A percentile compares a stretch with the other conserved stretches of the same genome.
Evolutionary conservation across 2,113 vertebrate genomes (phyloP).

Genomic region (Bucco capensis): DNA sequence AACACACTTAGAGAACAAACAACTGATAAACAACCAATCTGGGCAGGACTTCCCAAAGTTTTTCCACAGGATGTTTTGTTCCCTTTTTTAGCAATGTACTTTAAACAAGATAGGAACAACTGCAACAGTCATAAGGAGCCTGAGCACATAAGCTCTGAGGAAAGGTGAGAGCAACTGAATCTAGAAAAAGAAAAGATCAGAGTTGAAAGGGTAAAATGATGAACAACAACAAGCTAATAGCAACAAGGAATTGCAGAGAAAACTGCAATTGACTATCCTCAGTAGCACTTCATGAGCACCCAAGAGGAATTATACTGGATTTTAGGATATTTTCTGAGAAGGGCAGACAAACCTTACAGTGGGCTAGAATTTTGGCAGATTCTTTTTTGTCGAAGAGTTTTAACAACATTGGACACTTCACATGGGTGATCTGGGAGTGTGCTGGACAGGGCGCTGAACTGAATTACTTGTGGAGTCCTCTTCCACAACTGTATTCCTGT

Average conservation of each 20-base stretch:
- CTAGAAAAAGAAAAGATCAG: not conserved
- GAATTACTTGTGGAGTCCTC: not conserved
- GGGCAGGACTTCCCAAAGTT: not conserved
- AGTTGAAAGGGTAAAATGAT: not conserved
- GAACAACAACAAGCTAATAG: not conserved
- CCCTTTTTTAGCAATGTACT: not conserved
- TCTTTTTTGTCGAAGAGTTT: not conserved
- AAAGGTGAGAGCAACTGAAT: not conserved
- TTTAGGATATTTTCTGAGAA: not conserved
- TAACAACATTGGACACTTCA: not conserved
- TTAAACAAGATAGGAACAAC: not conserved
- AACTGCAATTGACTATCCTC: not conserved
- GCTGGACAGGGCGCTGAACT: not conserved
- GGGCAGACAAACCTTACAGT: not conserved
- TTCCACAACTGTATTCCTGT: not conserved
- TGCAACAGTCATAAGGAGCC: not conserved
- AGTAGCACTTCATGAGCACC: not conserved
- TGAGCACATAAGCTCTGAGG: not conserved
- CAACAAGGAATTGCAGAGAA: not conserved
- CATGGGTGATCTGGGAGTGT: not conserved
- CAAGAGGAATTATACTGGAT: not conserved
- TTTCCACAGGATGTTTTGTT: not conserved
- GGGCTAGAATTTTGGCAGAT: not conserved
- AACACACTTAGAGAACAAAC: not conserved
- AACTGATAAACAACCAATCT: not conserved